Evolutionary conservation across 2,888 invertebrate species (phyloP).

Genomic region (Drosophila dives): DNA sequence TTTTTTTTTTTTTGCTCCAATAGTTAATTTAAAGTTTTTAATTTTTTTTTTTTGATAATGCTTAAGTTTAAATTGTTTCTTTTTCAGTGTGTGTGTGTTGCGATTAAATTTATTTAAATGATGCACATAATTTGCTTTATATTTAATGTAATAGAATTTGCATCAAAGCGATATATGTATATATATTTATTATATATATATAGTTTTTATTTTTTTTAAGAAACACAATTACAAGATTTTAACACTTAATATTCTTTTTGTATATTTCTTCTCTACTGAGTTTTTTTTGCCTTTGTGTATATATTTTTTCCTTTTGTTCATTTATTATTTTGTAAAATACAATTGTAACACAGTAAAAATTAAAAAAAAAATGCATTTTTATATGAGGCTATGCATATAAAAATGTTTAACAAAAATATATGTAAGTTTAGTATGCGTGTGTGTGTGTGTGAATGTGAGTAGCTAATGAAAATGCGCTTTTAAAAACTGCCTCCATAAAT

Average conservation of each 20-base stretch:
- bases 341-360: conserved; percentile 73
- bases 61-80: conserved; percentile 59
- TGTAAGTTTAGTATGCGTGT: conserved; percentile 22
- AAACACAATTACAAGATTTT: conserved; percentile 72
- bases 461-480: conserved; percentile 41
- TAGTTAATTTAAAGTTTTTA: conserved; percentile 55
- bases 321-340: conserved; percentile 62
- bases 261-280: conserved; percentile 44
- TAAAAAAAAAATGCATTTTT: conserved; percentile 61
- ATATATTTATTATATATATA: conserved; percentile 43
- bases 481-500: conserved; percentile 25
- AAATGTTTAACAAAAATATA: conserved; percentile 64
- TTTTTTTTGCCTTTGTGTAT: conserved; percentile 44
- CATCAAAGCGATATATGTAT: conserved; percentile 39
- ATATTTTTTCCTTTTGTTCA: conserved; percentile 36
- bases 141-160: conserved; percentile 56
- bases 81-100: conserved; percentile 47
- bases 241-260: conserved; percentile 61
- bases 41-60: conserved; percentile 49
- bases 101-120: conserved; percentile 71
- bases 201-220: conserved; percentile 51
- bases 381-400: conserved; percentile 53
- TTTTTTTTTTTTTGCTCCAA: conserved; percentile 58
- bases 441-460: conserved; percentile 24
- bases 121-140: conserved; percentile 71